A percentile compares a stretch with the other conserved stretches of the same genome.
phyloP scores from a whole-genome alignment of 2,113 vertebrate species.

The Bungarus multicinctus region DNA sequence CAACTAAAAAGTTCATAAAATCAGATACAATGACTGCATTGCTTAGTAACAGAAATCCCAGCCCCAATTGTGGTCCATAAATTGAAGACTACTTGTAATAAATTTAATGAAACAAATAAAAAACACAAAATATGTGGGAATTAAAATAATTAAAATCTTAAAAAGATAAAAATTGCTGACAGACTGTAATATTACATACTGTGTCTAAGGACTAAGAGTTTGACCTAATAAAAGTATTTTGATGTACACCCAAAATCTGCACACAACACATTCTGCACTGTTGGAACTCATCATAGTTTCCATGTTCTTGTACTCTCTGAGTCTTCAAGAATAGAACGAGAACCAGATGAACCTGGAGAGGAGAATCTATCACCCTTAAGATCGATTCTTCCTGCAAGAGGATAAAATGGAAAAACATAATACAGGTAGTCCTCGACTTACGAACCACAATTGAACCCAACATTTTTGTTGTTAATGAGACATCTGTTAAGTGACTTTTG shows the following conservation, averaged over 20 bases:
- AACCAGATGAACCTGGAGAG: not conserved
- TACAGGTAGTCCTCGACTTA: no score
- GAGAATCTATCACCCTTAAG: not conserved
- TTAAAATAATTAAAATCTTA: not conserved
- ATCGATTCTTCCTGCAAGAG: not conserved
- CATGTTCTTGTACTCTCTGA: not conserved
- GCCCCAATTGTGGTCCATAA: not conserved
- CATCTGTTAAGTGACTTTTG: no score
- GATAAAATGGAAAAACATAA: not conserved
- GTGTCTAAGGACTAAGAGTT: not conserved
- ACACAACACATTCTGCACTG: not conserved
- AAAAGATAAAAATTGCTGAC: not conserved
- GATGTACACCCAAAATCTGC: not conserved
- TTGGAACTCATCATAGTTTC: not conserved
- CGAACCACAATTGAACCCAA: no score
- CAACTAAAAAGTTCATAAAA: not conserved
- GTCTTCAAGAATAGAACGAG: not conserved
- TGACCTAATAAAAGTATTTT: not conserved
- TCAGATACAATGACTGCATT: not conserved
- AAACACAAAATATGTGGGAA: not conserved
- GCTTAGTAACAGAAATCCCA: not conserved
- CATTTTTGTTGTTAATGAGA: no score
- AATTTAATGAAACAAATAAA: not conserved
- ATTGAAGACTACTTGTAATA: not conserved
- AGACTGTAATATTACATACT: not conserved